Conservation (phyloP, 1,140 invertebrate species). For the Drosophila orosa region DNA sequence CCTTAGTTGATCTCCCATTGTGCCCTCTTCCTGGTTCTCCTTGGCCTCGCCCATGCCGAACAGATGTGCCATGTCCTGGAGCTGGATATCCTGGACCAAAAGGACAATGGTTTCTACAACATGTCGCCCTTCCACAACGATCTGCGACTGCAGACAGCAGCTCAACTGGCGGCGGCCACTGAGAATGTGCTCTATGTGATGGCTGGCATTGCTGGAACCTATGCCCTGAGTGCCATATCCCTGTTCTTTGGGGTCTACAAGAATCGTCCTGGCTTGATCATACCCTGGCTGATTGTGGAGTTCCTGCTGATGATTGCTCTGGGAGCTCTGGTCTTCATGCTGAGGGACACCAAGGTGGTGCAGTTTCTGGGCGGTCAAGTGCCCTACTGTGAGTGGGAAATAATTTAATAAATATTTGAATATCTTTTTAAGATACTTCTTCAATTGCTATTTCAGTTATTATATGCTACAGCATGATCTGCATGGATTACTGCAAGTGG, state of each 20-base stretch:
- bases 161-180: slow-evolving; percentile 74
- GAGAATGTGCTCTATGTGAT: slow-evolving; percentile 70
- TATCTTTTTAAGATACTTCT: neutral
- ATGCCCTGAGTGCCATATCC: slow-evolving; percentile 68
- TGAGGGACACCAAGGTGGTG: slow-evolving; percentile 61
- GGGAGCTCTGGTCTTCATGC: slow-evolving; percentile 64
- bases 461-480: slow-evolving; percentile 65
- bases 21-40: slow-evolving; percentile 71
- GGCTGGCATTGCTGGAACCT: slow-evolving; percentile 56
- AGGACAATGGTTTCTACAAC: slow-evolving; percentile 78
- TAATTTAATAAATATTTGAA: neutral
- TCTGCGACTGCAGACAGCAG: slow-evolving; percentile 67
- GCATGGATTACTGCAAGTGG: slow-evolving; percentile 77
- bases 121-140: slow-evolving; percentile 77
- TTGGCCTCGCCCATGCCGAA: slow-evolving; percentile 79
- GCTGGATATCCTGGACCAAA: slow-evolving; percentile 80
- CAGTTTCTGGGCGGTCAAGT: slow-evolving; percentile 69
- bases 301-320: slow-evolving; percentile 65
- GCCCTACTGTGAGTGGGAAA: slow-evolving; percentile 67
- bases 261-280: slow-evolving; percentile 69
- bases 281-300: slow-evolving; percentile 78
- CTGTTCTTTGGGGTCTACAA: slow-evolving; percentile 79
- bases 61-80: slow-evolving; percentile 76
- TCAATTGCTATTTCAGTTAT: slow-evolving; percentile 55
- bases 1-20: slow-evolving; percentile 75